Conservation (phyloP, 1,140 invertebrate species). For the Ceratina calcarata region DNA sequence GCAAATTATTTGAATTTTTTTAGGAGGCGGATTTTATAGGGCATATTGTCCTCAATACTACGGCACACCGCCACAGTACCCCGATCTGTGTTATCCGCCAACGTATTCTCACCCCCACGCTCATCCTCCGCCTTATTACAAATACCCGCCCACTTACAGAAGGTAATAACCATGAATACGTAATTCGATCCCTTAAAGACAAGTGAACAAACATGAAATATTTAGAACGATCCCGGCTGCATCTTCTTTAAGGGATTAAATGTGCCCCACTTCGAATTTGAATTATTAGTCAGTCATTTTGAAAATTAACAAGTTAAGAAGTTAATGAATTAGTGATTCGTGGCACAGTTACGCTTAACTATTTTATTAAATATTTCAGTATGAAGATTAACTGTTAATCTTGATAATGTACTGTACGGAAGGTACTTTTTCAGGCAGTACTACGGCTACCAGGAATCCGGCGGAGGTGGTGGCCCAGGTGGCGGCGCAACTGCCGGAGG, state of each 20-base stretch:
- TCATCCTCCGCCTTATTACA: conserved; percentile 84
- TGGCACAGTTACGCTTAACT: too few relatives aligned
- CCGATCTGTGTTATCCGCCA: conserved; percentile 83
- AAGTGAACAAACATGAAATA: too few relatives aligned
- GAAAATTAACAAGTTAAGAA: too few relatives aligned
- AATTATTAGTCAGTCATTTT: too few relatives aligned
- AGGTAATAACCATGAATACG: conserved; percentile 65
- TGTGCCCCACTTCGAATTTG: too few relatives aligned
- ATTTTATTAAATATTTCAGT: too few relatives aligned
- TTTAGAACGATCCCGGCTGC: too few relatives aligned
- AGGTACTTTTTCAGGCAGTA: conserved; percentile 72
- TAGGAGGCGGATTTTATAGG: conserved; percentile 78
- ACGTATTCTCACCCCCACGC: conserved; percentile 80
- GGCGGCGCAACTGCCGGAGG: conserved; percentile 66
- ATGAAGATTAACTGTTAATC: background rate
- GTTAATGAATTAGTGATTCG: too few relatives aligned
- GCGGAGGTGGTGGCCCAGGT: conserved; percentile 71
- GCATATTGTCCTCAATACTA: conserved; percentile 80
- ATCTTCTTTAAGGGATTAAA: too few relatives aligned
- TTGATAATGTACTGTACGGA: conserved; percentile 41
- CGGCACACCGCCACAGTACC: conserved; percentile 81
- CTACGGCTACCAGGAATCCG: conserved; percentile 76
- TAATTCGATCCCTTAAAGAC: too few relatives aligned
- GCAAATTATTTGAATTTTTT: background rate
- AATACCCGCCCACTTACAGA: conserved; percentile 83